These are phyloP conservation scores for Drosophila vallismaia DNA, from an alignment of 2,888 invertebrate species.

Conservation along the genomic window DNA sequence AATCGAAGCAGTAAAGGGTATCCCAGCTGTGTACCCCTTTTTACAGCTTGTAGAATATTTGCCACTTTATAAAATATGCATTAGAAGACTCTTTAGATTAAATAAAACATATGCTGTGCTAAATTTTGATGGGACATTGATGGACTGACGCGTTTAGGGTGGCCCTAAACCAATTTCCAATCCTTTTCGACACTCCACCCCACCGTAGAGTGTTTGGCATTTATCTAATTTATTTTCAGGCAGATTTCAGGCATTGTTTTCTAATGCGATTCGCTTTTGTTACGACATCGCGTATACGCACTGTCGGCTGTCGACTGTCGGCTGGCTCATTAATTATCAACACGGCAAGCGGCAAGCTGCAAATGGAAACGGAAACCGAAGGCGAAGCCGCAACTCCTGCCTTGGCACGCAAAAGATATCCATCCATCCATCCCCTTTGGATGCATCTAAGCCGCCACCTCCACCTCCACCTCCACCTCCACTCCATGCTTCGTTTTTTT, in stretches of 20 bases:
- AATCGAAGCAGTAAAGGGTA: neutral
- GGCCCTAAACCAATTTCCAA: neutral
- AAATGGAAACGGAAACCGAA: constrained; percentile 39
- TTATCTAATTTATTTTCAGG: neutral
- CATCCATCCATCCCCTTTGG: constrained; percentile 1
- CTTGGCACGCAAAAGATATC: constrained; percentile 32
- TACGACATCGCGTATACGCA: constrained; percentile 47
- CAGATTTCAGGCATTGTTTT: neutral
- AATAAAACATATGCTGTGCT: neutral
- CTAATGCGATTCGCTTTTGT: constrained; percentile 10
- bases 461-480: constrained; percentile 18
- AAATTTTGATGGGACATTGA: neutral
- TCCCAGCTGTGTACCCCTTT: neutral
- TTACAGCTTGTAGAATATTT: neutral
- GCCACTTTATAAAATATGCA: constrained; percentile 5
- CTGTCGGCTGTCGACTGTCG: constrained; percentile 10
- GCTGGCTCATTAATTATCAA: constrained; percentile 54
- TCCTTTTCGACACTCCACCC: too few species aligned
- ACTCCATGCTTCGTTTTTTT: constrained; percentile 26
- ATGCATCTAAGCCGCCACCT: constrained; percentile 22
- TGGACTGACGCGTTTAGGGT: neutral
- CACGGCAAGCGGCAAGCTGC: constrained; percentile 17
- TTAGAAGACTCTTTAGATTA: neutral
- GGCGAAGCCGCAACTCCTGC: constrained; percentile 17
- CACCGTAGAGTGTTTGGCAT: neutral